These are phyloP conservation scores for Odontesthes bonariensis DNA, from an alignment of 2,113 vertebrate species.

Conservation along the genomic window DNA sequence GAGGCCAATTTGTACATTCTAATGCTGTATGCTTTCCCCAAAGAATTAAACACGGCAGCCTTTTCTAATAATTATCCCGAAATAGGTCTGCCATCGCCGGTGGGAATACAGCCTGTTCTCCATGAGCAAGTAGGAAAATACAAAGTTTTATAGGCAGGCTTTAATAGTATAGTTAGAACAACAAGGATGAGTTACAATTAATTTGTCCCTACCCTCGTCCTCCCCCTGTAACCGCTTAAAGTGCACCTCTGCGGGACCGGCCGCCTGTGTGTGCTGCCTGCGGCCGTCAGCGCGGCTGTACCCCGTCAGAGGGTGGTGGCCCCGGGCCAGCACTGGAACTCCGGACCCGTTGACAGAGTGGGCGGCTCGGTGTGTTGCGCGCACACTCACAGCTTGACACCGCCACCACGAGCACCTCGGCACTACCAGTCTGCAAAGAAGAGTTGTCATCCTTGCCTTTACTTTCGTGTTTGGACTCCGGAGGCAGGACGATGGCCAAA, in stretches of 20 bases:
- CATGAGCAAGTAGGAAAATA: background rate
- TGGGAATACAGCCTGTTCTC: background rate
- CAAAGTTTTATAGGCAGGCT: background rate
- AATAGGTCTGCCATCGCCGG: background rate
- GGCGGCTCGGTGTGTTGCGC: background rate
- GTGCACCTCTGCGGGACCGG: constrained; percentile 67
- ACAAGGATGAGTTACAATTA: background rate
- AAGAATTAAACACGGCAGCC: background rate
- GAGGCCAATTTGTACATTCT: background rate
- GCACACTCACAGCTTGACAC: background rate
- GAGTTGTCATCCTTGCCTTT: constrained; percentile 35
- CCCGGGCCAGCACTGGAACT: background rate
- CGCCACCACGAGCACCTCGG: background rate
- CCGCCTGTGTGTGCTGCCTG: constrained; percentile 46
- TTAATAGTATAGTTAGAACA: background rate
- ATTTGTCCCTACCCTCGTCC: constrained; percentile 71
- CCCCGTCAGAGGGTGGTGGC: background rate
- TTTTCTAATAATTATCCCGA: background rate
- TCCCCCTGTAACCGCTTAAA: constrained; percentile 67
- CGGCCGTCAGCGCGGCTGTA: background rate
- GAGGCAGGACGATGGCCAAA: background rate
- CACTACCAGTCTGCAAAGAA: constrained; percentile 35
- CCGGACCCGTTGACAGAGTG: background rate
- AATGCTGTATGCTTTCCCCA: background rate
- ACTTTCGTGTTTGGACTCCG: rapidly evolving